Evolutionary conservation across 1,140 invertebrate genomes (phyloP).

Genomic region (Amphibalanus amphitrite): DNA sequence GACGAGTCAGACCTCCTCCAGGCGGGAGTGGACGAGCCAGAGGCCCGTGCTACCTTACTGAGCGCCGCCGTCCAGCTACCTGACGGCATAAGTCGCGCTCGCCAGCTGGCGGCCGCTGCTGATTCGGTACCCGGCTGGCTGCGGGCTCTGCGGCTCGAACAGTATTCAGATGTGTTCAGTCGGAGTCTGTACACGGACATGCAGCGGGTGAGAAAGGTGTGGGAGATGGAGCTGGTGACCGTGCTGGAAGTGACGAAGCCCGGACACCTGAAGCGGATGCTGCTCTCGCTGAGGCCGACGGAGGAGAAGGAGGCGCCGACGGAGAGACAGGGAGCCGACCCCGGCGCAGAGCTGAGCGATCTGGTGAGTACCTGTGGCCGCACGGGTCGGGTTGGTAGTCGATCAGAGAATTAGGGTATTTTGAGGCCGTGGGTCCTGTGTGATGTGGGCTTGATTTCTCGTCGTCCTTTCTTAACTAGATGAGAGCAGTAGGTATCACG

Average conservation of each 20-base stretch:
- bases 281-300: conserved; percentile 51
- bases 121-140: conserved; percentile 57
- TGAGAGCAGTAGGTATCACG: no score
- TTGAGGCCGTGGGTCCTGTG: no score
- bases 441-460: no score
- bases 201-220: conserved; percentile 65
- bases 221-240: conserved; percentile 85
- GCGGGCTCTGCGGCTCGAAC: conserved; percentile 42
- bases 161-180: conserved; percentile 40
- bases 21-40: conserved; percentile 60
- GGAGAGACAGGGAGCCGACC: conserved; percentile 43
- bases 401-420: no score
- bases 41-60: conserved; percentile 52
- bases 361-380: conserved; percentile 44
- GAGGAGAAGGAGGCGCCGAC: conserved; percentile 19
- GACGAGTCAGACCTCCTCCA: conserved; percentile 66
- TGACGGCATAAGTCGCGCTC: conserved; percentile 17
- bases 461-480: no score
- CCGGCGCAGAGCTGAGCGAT: conserved; percentile 49
- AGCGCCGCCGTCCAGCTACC: conserved; percentile 23
- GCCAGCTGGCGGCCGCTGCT: conserved; percentile 20
- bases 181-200: conserved; percentile 83
- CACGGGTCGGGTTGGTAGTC: no score
- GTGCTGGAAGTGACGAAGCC: conserved; percentile 77
- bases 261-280: conserved; percentile 74